phyloP scores from a whole-genome alignment of 2,888 invertebrate species.

The Drosophila parthenogenetica region DNA sequence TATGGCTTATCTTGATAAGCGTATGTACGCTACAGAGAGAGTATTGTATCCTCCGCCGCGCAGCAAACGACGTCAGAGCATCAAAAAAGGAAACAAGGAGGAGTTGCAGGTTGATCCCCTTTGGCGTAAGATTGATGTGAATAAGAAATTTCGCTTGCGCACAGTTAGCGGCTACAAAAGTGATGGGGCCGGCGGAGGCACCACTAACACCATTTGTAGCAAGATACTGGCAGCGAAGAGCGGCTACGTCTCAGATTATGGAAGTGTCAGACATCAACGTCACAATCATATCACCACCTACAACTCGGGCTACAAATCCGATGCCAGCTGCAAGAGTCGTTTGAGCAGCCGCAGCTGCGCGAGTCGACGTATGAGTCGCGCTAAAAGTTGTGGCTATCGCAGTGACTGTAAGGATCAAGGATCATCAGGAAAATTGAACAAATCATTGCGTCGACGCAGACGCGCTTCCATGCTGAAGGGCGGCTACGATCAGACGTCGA shows the following conservation, averaged over 20 bases:
- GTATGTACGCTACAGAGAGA: slow-evolving; percentile 90
- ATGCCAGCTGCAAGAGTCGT: slow-evolving; percentile 87
- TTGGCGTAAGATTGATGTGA: slow-evolving; percentile 88
- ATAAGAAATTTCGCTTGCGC: slow-evolving; percentile 87
- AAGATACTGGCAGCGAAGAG: slow-evolving; percentile 84
- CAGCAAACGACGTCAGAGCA: slow-evolving; percentile 89
- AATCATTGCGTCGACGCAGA: slow-evolving; percentile 79
- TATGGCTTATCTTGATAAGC: slow-evolving; percentile 87
- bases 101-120: slow-evolving; percentile 87
- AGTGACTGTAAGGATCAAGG: slow-evolving; percentile 78
- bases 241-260: slow-evolving; percentile 88
- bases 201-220: slow-evolving; percentile 84
- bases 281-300: slow-evolving; percentile 74
- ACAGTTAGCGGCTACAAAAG: slow-evolving; percentile 88
- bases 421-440: slow-evolving; percentile 80
- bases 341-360: slow-evolving; percentile 87
- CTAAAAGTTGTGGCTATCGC: slow-evolving; percentile 84
- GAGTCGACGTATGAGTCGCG: slow-evolving; percentile 86
- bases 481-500: slow-evolving; percentile 85
- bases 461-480: slow-evolving; percentile 69
- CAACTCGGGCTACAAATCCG: slow-evolving; percentile 87
- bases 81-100: slow-evolving; percentile 85
- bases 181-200: slow-evolving; percentile 84
- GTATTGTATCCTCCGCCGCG: slow-evolving; percentile 92
- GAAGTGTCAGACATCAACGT: slow-evolving; percentile 80